Evolutionary conservation across 2,888 invertebrate species (phyloP).

Genomic region (Chydorus sphaericus): DNA sequence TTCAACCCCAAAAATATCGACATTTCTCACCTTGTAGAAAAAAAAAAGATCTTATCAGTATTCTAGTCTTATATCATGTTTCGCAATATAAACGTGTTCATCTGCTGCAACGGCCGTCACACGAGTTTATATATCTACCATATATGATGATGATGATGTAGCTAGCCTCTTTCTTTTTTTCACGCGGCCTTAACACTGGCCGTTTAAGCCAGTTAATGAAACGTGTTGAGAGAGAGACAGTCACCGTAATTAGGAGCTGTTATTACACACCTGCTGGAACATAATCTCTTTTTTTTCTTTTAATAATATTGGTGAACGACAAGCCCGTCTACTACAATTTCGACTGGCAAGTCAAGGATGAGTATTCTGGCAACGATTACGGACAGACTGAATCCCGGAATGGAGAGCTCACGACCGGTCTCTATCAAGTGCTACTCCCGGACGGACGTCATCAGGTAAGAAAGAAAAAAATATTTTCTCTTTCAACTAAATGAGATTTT

Average conservation of each 20-base stretch:
- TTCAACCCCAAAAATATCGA: too few relatives aligned
- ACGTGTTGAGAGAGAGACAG: background rate
- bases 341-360: background rate
- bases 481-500: too few relatives aligned
- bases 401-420: background rate
- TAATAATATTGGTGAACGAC: background rate
- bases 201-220: background rate
- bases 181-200: background rate
- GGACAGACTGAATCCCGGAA: background rate
- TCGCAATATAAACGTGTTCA: too few relatives aligned
- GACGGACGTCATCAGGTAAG: constrained; percentile 1
- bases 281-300: background rate
- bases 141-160: too few relatives aligned
- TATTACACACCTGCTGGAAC: too few relatives aligned
- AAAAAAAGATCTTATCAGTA: too few relatives aligned
- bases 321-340: background rate
- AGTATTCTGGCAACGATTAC: background rate
- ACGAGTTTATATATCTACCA: too few relatives aligned
- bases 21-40: too few relatives aligned
- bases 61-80: too few relatives aligned
- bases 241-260: too few relatives aligned
- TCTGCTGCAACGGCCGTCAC: too few relatives aligned
- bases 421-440: background rate
- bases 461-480: too few relatives aligned
- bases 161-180: background rate